Evolutionary conservation across 2,888 invertebrate genomes (phyloP), one percentile per base, ranked within the genome.

Genomic region (Scaptomyza polygonia): DNA sequence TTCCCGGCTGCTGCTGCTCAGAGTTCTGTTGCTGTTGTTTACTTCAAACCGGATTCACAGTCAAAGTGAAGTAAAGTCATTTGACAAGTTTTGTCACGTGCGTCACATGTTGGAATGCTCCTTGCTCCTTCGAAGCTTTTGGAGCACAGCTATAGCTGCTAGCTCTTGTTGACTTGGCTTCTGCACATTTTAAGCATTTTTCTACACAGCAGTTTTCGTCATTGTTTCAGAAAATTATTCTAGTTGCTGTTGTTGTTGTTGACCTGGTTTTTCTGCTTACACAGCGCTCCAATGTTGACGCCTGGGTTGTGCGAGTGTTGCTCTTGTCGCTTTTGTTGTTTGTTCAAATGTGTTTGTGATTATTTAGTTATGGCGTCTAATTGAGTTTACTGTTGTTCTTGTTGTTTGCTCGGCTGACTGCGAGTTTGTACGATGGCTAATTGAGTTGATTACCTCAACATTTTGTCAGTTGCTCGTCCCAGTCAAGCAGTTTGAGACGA

Each of bases 1-100:
- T 16, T 40, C 44, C 68, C 44, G 9, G 34, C 4, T 16, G 14
- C 12, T 3, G 34, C 5, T 18, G 40, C 3, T 11, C n/a, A n/a
- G 21, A 2, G 29, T 14, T 39, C 62, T 57, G 58, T 55, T 55
- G 25, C n/a, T 43, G 64, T 66, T 75, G 76, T 67, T 83, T 80
- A 73, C 73, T 66, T 65, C 71, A 64, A 71, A 59, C 65, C 63
- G 70, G 77, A 83, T 71, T 72, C 77, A 29, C 64, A 74, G 77
- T 70, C 82, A 69, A 68, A 85, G 70, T 67, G 71, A 79, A 84
- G 86, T 69, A 74, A 83, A 84, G 79, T 79, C 81, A 83, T 86
- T 85, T 85, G 86, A 86, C 84, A 85, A 85, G 86, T 85, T 85
- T 85, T 84, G 84, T 85, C 84, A 85, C 84, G 84, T 86, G 86